These are phyloP conservation scores for Dallia pectoralis DNA, from an alignment of 2,797 vertebrate species.

Conservation along the genomic window DNA sequence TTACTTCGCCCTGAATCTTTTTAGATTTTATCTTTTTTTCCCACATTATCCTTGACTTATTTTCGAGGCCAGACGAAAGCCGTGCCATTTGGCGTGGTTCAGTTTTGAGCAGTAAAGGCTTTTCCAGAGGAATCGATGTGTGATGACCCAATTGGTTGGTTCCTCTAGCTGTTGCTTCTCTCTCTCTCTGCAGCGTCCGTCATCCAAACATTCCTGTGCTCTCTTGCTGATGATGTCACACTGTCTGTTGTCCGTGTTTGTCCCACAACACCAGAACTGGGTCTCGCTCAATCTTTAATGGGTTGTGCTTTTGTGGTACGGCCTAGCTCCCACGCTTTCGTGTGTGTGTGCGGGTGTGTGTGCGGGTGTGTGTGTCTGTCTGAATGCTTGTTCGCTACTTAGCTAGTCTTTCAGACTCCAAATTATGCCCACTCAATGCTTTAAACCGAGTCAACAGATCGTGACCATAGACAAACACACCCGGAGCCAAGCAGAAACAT, in stretches of 20 bases:
- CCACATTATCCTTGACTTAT: too few species aligned
- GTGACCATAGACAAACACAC: not conserved
- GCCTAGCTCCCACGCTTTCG: constrained; percentile 2
- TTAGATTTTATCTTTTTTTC: too few species aligned
- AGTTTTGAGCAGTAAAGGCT: too few species aligned
- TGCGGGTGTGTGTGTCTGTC: not conserved
- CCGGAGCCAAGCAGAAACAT: not conserved
- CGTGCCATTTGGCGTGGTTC: too few species aligned
- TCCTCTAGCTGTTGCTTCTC: not conserved
- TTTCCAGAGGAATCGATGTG: too few species aligned
- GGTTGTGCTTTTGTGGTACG: constrained; percentile 38
- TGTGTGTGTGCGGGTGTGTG: constrained; percentile 3
- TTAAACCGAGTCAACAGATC: not conserved
- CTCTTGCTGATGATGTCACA: constrained; percentile 59
- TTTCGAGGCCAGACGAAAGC: too few species aligned
- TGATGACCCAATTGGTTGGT: too few species aligned
- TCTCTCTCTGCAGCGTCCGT: constrained; percentile 38
- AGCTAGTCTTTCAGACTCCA: not conserved
- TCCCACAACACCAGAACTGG: constrained; percentile 26
- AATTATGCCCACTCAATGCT: not conserved
- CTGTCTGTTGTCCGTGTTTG: constrained; percentile 37
- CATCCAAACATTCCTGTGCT: constrained; percentile 27
- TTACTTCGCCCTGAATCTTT: too few species aligned
- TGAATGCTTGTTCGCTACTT: not conserved
- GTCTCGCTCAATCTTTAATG: constrained; percentile 54